Conservation (phyloP, 2,888 invertebrate genomes). For the Macrosoma leucophasiata region DNA sequence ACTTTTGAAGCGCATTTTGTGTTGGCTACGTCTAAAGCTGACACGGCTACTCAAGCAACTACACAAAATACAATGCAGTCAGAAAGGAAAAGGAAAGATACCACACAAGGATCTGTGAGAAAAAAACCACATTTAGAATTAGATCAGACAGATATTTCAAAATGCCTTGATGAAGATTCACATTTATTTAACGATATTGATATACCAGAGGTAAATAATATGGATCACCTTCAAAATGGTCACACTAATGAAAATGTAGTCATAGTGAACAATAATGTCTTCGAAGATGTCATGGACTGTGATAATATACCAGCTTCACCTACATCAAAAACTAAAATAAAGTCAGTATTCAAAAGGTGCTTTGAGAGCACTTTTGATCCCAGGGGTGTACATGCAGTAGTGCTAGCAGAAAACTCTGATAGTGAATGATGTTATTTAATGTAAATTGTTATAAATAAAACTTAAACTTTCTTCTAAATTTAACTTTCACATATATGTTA, state of each 20-base stretch:
- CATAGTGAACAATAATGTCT: conserved; percentile 28
- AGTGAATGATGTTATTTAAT: conserved; percentile 54
- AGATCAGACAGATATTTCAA: conserved; percentile 52
- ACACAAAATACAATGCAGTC: conserved; percentile 54
- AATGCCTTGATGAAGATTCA: conserved; percentile 65
- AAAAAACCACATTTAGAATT: conserved; percentile 58
- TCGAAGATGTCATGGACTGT: conserved; percentile 39
- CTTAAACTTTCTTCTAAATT: no score
- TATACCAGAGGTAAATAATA: conserved; percentile 44
- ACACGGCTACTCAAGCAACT: conserved; percentile 52
- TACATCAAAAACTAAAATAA: conserved; percentile 74
- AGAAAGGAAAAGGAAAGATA: conserved; percentile 47
- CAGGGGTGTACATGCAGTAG: conserved; percentile 71
- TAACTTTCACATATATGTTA: no score
- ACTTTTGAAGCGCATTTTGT: conserved; percentile 88
- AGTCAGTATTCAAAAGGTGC: conserved; percentile 82
- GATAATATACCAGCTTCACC: conserved; percentile 78
- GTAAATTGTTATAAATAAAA: no score
- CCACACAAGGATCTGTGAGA: conserved; percentile 34
- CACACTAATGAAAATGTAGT: conserved; percentile 24
- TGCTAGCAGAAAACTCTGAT: conserved; percentile 85
- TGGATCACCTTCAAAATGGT: conserved; percentile 20
- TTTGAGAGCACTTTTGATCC: conserved; percentile 84
- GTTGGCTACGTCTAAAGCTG: conserved; percentile 83
- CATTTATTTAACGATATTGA: conserved; percentile 67